Percentiles rank a stretch among this genome's conserved stretches.
Evolutionary conservation across 2,888 invertebrate species (phyloP).

Genomic region (Eudemis profundana): DNA sequence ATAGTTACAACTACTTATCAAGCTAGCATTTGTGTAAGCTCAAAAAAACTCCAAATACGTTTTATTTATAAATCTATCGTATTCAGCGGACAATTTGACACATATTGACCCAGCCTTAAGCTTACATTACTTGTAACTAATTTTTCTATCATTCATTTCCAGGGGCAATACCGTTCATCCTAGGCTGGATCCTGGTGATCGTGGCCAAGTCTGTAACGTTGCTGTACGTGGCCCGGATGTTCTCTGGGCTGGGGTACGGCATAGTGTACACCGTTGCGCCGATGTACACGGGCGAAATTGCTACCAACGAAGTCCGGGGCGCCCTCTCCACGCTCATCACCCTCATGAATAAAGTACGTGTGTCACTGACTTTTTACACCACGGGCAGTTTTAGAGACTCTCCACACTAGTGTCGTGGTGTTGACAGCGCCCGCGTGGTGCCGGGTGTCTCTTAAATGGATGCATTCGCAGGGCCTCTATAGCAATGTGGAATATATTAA

Average conservation of each 20-base stretch:
- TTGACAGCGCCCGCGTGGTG: no score
- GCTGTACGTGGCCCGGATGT: slow-evolving; percentile 86
- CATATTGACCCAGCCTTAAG: no score
- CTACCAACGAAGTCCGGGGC: slow-evolving; percentile 86
- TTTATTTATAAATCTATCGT: no score
- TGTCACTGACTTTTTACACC: neutral
- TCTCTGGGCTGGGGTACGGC: slow-evolving; percentile 87
- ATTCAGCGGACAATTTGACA: no score
- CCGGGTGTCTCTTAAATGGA: no score
- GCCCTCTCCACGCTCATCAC: slow-evolving; percentile 87
- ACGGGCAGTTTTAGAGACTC: neutral
- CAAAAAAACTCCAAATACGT: no score
- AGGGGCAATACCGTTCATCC: slow-evolving; percentile 85
- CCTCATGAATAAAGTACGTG: slow-evolving; percentile 83
- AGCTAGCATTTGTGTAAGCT: no score
- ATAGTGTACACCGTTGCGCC: slow-evolving; percentile 86
- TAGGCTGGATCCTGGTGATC: slow-evolving; percentile 87
- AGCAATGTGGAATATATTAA: no score
- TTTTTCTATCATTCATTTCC: slow-evolving; percentile 1
- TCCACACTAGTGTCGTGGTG: no score
- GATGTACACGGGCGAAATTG: slow-evolving; percentile 87
- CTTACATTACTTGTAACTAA: neutral
- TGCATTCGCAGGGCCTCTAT: no score
- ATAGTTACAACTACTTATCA: no score
- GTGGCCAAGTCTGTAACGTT: slow-evolving; percentile 82